These are phyloP conservation scores for Atta cephalotes DNA, from an alignment of 1,140 invertebrate genomes.

Conservation along the genomic window DNA sequence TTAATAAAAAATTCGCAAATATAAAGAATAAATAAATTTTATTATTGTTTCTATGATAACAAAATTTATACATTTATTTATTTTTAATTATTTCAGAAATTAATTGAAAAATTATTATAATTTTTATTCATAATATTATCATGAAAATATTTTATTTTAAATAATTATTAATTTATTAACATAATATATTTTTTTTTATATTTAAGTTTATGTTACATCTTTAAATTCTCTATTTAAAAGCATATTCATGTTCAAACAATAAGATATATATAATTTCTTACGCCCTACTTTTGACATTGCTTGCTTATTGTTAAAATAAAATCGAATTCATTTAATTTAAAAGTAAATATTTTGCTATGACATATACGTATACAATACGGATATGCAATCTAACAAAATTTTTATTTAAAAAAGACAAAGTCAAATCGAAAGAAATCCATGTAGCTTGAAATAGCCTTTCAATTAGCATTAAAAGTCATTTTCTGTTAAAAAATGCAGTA, in stretches of 20 bases:
- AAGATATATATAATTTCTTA: background rate
- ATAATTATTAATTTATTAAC: background rate
- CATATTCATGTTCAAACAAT: too few relatives aligned
- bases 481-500: background rate
- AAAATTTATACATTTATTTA: slow-evolving; percentile 17
- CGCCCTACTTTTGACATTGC: too few relatives aligned
- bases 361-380: too few relatives aligned
- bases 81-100: slow-evolving; percentile 7
- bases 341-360: background rate
- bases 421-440: background rate
- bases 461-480: slow-evolving; percentile 28
- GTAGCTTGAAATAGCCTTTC: background rate
- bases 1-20: slow-evolving; percentile 24
- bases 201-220: background rate
- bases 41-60: background rate
- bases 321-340: background rate
- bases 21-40: background rate
- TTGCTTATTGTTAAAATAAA: too few relatives aligned
- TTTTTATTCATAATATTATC: background rate
- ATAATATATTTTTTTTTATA: background rate
- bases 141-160: slow-evolving; percentile 9
- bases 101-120: slow-evolving; percentile 17
- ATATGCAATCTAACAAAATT: background rate
- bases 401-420: background rate
- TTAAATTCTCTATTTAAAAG: background rate